Evolutionary conservation across 1,140 invertebrate species (phyloP).

Genomic region (Drosophila kanapiae): DNA sequence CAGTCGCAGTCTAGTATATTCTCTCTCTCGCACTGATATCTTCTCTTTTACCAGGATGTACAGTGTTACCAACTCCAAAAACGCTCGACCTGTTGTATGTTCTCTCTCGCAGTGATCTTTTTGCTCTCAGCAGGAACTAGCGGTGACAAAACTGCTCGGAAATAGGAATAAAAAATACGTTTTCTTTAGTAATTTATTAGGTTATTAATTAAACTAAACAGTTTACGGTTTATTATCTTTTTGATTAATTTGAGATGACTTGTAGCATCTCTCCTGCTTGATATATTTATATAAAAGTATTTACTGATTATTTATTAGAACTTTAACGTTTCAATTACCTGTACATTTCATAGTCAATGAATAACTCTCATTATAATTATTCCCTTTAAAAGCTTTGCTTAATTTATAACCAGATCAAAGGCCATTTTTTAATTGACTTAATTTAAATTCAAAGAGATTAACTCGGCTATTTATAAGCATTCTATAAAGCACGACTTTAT

Average conservation of each 20-base stretch:
- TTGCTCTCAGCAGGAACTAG: not conserved
- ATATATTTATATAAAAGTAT: not conserved
- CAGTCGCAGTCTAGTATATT: too few relatives aligned
- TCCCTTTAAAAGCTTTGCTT: not conserved
- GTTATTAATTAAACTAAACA: not conserved
- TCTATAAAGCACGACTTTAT: not conserved
- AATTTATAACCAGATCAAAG: slow-evolving; percentile 4
- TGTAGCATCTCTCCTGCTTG: not conserved
- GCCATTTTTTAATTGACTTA: not conserved
- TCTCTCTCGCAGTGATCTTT: not conserved
- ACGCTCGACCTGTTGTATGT: not conserved
- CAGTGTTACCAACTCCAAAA: too few relatives aligned
- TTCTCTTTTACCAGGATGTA: too few relatives aligned
- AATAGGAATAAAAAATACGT: not conserved
- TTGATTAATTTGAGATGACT: too few relatives aligned
- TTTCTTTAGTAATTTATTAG: not conserved
- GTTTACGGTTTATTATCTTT: too few relatives aligned
- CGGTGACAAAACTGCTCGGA: not conserved
- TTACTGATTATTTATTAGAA: not conserved
- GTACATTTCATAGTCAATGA: not conserved
- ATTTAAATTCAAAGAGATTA: slow-evolving; percentile 1
- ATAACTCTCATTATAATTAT: not conserved
- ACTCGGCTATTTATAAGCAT: too few relatives aligned
- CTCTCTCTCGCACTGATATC: too few relatives aligned
- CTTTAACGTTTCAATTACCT: not conserved